Conservation (phyloP, 2,113 vertebrate genomes). For the Sphaerodactylus townsendi region DNA sequence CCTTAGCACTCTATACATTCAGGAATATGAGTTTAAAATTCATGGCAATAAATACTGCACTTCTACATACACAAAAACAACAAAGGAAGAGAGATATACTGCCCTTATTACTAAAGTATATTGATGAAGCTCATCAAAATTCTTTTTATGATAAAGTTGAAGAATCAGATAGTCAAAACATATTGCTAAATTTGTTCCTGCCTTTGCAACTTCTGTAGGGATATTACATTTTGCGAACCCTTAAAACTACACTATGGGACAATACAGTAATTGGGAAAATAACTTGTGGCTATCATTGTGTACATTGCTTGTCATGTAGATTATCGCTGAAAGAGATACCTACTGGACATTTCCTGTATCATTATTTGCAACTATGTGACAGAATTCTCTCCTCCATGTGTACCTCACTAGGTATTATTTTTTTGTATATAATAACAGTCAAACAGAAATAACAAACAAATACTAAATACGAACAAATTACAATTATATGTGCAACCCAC, state of each 20-base stretch:
- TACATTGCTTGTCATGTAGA: not conserved
- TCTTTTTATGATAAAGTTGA: not conserved
- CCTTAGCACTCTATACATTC: conserved; percentile 21
- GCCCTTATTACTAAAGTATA: not conserved
- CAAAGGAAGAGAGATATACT: not conserved
- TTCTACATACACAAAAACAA: not conserved
- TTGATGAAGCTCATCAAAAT: not conserved
- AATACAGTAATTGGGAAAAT: not conserved
- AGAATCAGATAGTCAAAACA: not conserved
- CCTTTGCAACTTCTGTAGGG: not conserved
- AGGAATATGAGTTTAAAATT: not conserved
- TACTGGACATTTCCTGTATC: not conserved
- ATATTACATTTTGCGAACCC: not conserved
- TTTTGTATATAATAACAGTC: not conserved
- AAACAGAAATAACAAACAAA: not conserved
- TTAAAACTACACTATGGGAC: not conserved
- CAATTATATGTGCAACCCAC: not conserved
- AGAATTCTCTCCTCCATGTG: not conserved
- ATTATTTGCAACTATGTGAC: not conserved
- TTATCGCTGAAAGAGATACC: not conserved
- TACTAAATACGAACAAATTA: not conserved
- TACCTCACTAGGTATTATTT: not conserved
- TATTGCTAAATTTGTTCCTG: not conserved
- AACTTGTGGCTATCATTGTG: not conserved
- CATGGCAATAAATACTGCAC: not conserved